These are phyloP conservation scores for Aleiodes leptofemur DNA, from an alignment of 2,888 invertebrate genomes.

Conservation along the genomic window DNA sequence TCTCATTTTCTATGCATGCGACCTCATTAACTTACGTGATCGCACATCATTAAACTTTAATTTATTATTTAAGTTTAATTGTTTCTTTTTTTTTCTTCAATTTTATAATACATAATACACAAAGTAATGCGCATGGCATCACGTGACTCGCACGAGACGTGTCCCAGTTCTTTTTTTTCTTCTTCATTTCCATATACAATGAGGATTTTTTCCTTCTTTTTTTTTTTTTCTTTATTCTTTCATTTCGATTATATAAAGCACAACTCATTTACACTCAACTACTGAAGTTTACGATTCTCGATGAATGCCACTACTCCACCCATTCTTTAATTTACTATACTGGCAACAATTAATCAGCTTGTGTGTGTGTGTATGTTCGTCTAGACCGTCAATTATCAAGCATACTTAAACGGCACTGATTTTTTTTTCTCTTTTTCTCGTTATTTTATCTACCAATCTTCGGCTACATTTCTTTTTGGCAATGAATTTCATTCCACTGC, in stretches of 20 bases:
- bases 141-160: slow-evolving; percentile 20
- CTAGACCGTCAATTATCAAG: slow-evolving; percentile 22
- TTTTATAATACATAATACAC: background rate
- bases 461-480: background rate
- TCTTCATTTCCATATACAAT: slow-evolving; percentile 3
- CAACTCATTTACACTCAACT: slow-evolving; percentile 18
- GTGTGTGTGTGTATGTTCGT: background rate
- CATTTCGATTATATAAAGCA: slow-evolving; percentile 22
- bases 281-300: slow-evolving; percentile 2
- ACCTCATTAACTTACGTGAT: background rate
- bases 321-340: slow-evolving; percentile 3
- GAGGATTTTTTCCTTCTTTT: background rate
- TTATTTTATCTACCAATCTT: background rate
- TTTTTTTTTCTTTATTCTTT: background rate
- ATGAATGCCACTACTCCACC: slow-evolving; percentile 6
- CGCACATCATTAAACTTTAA: slow-evolving; percentile 3
- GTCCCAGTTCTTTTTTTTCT: background rate
- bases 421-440: background rate
- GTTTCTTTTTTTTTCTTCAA: background rate
- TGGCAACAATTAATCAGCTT: slow-evolving; percentile 15
- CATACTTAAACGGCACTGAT: background rate
- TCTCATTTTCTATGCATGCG: background rate
- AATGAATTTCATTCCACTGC: slow-evolving; percentile 7
- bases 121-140: background rate
- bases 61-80: slow-evolving; percentile 1